Percentiles rank a stretch among this genome's conserved stretches.
Conservation (phyloP, 2,113 vertebrate genomes). For the Poecilia latipinna region DNA sequence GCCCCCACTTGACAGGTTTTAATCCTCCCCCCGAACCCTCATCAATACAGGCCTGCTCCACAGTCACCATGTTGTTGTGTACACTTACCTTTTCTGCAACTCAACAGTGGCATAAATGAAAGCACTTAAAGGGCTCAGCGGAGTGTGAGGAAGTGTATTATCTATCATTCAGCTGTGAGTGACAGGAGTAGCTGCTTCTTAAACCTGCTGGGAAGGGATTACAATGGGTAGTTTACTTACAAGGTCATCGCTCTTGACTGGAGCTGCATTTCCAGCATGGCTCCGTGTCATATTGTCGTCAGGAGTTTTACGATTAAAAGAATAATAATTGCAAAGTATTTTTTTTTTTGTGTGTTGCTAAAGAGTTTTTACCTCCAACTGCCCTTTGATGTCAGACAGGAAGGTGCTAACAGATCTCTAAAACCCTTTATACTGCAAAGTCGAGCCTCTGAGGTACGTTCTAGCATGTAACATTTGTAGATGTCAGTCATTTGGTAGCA, state of each 20-base stretch:
- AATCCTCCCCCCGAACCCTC: constrained; percentile 51
- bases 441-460: not conserved
- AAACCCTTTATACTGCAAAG: not conserved
- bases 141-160: constrained; percentile 39
- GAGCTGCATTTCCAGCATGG: constrained; percentile 20
- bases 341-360: not conserved
- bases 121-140: constrained; percentile 21
- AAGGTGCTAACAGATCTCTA: not conserved
- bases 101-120: constrained; percentile 21
- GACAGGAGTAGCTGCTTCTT: constrained; percentile 37
- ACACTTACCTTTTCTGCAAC: constrained; percentile 11
- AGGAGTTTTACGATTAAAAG: not conserved
- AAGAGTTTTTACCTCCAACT: not conserved
- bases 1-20: constrained; percentile 57
- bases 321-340: not conserved
- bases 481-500: not conserved
- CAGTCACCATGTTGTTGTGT: constrained; percentile 7
- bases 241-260: constrained; percentile 62
- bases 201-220: constrained; percentile 58
- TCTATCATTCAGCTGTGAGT: constrained; percentile 52
- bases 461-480: not conserved
- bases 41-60: constrained; percentile 49
- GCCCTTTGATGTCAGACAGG: not conserved
- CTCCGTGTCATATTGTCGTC: constrained; percentile 27
- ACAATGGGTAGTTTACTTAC: constrained; percentile 68